Percentiles rank a stretch among this genome's conserved stretches.
These are phyloP conservation scores for Cheilosia soror DNA, from an alignment of 2,888 invertebrate genomes.

Conservation along the genomic window DNA sequence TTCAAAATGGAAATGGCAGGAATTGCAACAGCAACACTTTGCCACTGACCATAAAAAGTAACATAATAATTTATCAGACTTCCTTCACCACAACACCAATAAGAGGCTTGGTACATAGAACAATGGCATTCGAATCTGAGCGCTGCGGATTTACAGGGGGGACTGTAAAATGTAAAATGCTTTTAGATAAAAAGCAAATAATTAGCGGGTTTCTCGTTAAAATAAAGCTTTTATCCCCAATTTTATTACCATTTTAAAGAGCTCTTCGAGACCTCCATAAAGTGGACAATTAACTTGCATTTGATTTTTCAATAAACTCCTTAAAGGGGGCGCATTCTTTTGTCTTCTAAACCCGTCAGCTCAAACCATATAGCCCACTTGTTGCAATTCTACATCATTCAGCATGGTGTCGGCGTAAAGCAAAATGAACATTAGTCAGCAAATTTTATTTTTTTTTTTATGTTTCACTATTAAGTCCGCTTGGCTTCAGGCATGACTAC, in stretches of 20 bases:
- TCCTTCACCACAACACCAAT: no score
- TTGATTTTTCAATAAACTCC: slow-evolving; percentile 3
- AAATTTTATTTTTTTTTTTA: slow-evolving; percentile 14
- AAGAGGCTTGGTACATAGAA: no score
- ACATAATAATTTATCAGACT: no score
- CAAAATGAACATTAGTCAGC: slow-evolving; percentile 35
- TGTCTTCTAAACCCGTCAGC: slow-evolving; percentile 3
- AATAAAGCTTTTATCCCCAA: background rate
- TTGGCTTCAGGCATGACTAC: slow-evolving; percentile 25
- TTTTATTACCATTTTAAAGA: background rate
- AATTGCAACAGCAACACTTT: no score
- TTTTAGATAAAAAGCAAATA: no score
- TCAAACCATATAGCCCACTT: slow-evolving; percentile 38
- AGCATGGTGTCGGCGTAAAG: slow-evolving; percentile 35
- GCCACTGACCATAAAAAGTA: no score
- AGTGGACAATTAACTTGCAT: slow-evolving; percentile 1
- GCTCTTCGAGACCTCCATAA: background rate
- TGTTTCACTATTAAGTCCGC: slow-evolving; percentile 35
- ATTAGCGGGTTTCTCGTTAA: background rate
- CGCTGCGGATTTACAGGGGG: no score
- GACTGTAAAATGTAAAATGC: no score
- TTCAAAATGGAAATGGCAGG: no score
- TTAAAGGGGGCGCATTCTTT: background rate
- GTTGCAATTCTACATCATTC: slow-evolving; percentile 57
- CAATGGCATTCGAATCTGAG: no score